Percentiles rank a stretch among this genome's conserved stretches.
phyloP scores from a whole-genome alignment of 2,797 vertebrate genomes.

The Manis pentadactyla region DNA sequence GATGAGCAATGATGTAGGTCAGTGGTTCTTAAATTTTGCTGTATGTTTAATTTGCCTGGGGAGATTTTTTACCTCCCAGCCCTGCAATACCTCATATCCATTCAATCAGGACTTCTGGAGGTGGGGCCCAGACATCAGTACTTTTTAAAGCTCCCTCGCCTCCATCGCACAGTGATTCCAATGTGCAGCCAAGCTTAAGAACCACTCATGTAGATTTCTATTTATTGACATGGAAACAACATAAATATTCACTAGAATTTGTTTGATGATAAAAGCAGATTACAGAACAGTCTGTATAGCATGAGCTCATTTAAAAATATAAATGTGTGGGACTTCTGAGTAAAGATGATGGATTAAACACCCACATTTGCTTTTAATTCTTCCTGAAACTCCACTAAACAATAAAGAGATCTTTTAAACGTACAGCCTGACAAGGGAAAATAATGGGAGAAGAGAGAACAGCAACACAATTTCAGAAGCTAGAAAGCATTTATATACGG shows the following conservation, averaged over 20 bases:
- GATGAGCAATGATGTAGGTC: neutral
- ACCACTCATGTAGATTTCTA: constrained; percentile 54
- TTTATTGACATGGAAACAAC: constrained; percentile 69
- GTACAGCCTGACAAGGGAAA: constrained; percentile 60
- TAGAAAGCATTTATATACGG: constrained; percentile 54
- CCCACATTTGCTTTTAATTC: constrained; percentile 72
- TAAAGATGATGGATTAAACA: constrained; percentile 70
- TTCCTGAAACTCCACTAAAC: constrained; percentile 57
- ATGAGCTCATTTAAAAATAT: constrained; percentile 72
- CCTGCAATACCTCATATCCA: constrained; percentile 4
- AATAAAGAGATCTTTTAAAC: constrained; percentile 59
- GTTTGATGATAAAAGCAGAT: constrained; percentile 73
- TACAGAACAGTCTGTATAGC: constrained; percentile 72
- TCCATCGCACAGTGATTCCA: constrained; percentile 21
- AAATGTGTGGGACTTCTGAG: constrained; percentile 73
- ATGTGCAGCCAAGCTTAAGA: constrained; percentile 57
- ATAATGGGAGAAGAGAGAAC: constrained; percentile 45
- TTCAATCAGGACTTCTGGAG: constrained; percentile 63
- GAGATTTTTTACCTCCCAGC: constrained; percentile 9
- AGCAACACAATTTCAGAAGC: constrained; percentile 53
- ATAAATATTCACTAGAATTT: constrained; percentile 76
- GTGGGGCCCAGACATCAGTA: constrained; percentile 36
- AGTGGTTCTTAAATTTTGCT: constrained; percentile 27
- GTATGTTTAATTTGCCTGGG: constrained; percentile 28
- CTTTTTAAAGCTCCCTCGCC: constrained; percentile 47